Base-by-base conservation (phyloP, 2,797 vertebrate species). In the Microctenopoma lineatum region DNA sequence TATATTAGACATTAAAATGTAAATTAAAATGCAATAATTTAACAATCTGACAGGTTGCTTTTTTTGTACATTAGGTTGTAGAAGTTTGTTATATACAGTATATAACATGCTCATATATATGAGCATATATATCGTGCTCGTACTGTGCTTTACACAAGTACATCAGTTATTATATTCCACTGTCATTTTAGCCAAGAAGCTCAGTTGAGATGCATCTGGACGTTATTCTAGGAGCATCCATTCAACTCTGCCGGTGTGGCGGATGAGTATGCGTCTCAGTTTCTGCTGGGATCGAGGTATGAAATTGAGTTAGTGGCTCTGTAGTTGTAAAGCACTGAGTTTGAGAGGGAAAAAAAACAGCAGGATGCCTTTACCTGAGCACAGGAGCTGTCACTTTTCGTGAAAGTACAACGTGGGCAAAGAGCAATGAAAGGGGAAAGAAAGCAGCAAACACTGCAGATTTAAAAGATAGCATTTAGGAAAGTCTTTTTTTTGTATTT, bases 341-440 rank as follows among this genome's bases (percentile, higher is more conserved):
- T 76, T 47, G 44, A 18, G 29, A 2, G 32, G 12, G 32, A 7
- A 5, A 50, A 50, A 62, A 70, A 79, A 77, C 79, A 78, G 84
- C 79, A 62, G 77, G 75, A 77, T 46, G 53, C 79, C 74, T 79
- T 73, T 42, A 57, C 79, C 74, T 64, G 72, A 83, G 77, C 70
- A 66, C 70, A 81, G 74, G 77, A 34, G 73, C 84, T 87, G 85
- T 90, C 86, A 89, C 84, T 87, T 76, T 81, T 87, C 80, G 84
- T 89, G 83, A 89, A 85, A 77, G 84, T 89, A 79, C 48, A 76
- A 83, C 81, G 66, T 75, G 39, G 75, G 70, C 63, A 50, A 79
- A 81, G 61, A 50, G 44, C 53, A 64, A 80, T 34, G 26, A 52
- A 74, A 36, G 61, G 59, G 32, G 58, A 59, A 58, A 58, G 47